A percentile compares a stretch with the other conserved stretches of the same genome.
These are phyloP conservation scores for Hestina assimilis DNA, from an alignment of 1,140 invertebrate genomes.

Conservation along the genomic window DNA sequence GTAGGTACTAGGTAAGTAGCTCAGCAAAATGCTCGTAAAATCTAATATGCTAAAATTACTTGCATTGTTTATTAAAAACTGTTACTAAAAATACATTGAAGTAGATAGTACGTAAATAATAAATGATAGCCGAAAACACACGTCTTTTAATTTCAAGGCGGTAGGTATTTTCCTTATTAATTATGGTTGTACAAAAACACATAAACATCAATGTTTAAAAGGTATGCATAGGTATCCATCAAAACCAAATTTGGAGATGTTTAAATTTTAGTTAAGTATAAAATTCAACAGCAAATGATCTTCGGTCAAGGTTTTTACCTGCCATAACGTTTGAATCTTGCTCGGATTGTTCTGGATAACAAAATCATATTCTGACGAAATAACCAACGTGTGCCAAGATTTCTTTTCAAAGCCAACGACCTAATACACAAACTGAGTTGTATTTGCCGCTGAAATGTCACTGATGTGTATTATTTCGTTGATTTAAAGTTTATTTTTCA, in stretches of 20 bases:
- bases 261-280: no score
- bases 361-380: conserved; percentile 69
- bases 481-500: conserved; percentile 27
- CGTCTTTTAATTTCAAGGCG: no score
- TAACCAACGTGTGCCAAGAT: conserved; percentile 65
- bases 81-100: no score
- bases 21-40: conserved; percentile 14
- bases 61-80: no score
- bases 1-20: no score
- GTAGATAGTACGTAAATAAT: no score
- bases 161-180: no score
- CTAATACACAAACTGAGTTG: conserved; percentile 39
- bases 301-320: conserved; percentile 24
- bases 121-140: no score
- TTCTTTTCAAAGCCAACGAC: conserved; percentile 72
- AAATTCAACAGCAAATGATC: not conserved
- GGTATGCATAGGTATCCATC: no score
- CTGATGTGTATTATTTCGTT: conserved; percentile 6
- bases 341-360: conserved; percentile 42
- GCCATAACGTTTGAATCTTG: conserved; percentile 13
- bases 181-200: no score
- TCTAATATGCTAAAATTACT: not conserved
- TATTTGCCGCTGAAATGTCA: conserved; percentile 12
- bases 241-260: no score
- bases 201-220: no score